Evolutionary conservation across 2,113 vertebrate species (phyloP).

Genomic region (Charina bottae): DNA sequence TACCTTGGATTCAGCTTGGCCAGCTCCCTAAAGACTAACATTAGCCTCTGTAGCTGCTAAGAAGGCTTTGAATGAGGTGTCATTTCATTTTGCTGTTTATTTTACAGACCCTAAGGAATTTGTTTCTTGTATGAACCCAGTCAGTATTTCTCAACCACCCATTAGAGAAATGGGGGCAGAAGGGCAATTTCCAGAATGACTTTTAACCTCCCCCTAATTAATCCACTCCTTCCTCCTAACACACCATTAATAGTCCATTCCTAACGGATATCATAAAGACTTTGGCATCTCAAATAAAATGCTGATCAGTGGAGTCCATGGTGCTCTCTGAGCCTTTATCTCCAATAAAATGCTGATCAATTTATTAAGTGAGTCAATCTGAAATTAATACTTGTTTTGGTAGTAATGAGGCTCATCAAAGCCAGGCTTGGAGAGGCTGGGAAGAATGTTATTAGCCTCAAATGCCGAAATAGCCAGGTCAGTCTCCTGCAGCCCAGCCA

Average conservation of each 20-base stretch:
- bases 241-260: constrained; percentile 69
- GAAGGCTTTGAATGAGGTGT: neutral
- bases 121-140: neutral
- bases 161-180: constrained; percentile 38
- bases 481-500: constrained; percentile 20
- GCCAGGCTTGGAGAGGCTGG: constrained; percentile 53
- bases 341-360: constrained; percentile 70
- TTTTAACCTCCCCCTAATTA: constrained; percentile 68
- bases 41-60: neutral
- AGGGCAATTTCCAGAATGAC: constrained; percentile 67
- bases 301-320: too few species aligned
- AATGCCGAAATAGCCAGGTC: constrained; percentile 26
- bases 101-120: neutral
- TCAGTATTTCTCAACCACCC: neutral
- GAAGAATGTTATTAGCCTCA: constrained; percentile 48
- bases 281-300: constrained; percentile 69
- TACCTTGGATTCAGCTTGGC: neutral
- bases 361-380: constrained; percentile 69
- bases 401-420: constrained; percentile 68
- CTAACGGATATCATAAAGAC: constrained; percentile 66
- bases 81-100: neutral
- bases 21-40: neutral
- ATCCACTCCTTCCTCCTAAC: constrained; percentile 51
- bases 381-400: constrained; percentile 68
- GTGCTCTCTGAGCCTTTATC: too few species aligned